A percentile compares a stretch with the other conserved stretches of the same genome.
Evolutionary conservation across 2,113 vertebrate genomes (phyloP).

Genomic region (Gobio gobio): DNA sequence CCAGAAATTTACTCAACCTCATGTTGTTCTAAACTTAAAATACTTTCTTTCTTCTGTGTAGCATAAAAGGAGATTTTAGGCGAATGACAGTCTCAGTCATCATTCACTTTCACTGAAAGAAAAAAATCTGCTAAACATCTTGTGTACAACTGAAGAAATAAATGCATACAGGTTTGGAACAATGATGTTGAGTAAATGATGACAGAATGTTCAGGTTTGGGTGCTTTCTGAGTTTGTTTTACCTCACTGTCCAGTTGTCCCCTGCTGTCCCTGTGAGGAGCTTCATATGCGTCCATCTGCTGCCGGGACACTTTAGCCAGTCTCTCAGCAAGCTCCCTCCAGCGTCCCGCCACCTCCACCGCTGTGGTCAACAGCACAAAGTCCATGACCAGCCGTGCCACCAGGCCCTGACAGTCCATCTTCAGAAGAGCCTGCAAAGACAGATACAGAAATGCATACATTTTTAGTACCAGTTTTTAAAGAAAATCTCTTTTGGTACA

Average conservation of each 20-base stretch:
- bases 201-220: background rate
- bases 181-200: background rate
- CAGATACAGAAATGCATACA: background rate
- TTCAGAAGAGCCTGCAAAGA: constrained; percentile 87
- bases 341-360: constrained; percentile 91
- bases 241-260: constrained; percentile 93
- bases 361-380: constrained; percentile 96
- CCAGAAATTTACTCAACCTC: background rate
- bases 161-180: too few relatives aligned
- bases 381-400: constrained; percentile 92
- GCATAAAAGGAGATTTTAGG: too few relatives aligned
- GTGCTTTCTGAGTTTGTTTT: constrained; percentile 23
- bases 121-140: too few relatives aligned
- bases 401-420: constrained; percentile 96
- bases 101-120: too few relatives aligned
- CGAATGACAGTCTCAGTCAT: too few relatives aligned
- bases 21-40: background rate
- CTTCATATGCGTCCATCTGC: constrained; percentile 97
- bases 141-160: too few relatives aligned
- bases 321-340: constrained; percentile 94
- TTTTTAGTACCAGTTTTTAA: background rate
- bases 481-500: background rate
- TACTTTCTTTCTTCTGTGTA: too few relatives aligned
- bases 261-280: constrained; percentile 86
- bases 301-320: constrained; percentile 89